These are phyloP conservation scores for Semnornis frantzii DNA, from an alignment of 2,113 vertebrate species.

Conservation along the genomic window DNA sequence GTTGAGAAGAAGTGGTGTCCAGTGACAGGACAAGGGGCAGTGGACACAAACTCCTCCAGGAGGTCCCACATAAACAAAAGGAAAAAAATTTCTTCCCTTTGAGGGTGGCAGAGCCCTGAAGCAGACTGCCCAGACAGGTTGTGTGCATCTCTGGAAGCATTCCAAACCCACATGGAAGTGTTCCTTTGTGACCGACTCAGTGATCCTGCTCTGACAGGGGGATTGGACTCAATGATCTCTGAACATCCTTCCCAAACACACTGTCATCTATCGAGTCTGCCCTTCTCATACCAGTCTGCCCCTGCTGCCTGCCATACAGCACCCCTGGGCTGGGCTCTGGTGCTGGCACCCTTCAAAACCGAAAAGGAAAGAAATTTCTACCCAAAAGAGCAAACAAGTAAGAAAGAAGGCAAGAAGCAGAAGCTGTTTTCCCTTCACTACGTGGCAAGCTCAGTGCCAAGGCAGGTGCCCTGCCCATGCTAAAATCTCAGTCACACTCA, in stretches of 20 bases:
- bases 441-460: not conserved
- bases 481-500: not conserved
- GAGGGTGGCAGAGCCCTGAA: too few relatives aligned
- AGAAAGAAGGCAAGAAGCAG: not conserved
- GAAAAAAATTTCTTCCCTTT: too few relatives aligned
- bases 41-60: too few relatives aligned
- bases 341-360: not conserved
- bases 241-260: too few relatives aligned
- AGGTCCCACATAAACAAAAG: too few relatives aligned
- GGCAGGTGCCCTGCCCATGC: not conserved
- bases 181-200: too few relatives aligned
- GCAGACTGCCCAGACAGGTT: too few relatives aligned
- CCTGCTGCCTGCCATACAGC: not conserved
- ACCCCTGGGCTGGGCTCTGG: not conserved
- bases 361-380: not conserved
- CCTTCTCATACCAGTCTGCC: not conserved
- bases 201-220: too few relatives aligned
- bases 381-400: not conserved
- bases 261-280: not conserved
- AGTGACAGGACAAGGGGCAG: too few relatives aligned
- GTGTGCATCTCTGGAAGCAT: too few relatives aligned
- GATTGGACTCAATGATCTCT: too few relatives aligned
- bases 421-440: not conserved
- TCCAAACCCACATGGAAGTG: too few relatives aligned
- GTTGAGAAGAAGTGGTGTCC: not conserved